Evolutionary conservation across 2,113 vertebrate genomes (phyloP), one percentile per base, ranked within the genome.

Genomic region (Myiozetetes cayanensis): DNA sequence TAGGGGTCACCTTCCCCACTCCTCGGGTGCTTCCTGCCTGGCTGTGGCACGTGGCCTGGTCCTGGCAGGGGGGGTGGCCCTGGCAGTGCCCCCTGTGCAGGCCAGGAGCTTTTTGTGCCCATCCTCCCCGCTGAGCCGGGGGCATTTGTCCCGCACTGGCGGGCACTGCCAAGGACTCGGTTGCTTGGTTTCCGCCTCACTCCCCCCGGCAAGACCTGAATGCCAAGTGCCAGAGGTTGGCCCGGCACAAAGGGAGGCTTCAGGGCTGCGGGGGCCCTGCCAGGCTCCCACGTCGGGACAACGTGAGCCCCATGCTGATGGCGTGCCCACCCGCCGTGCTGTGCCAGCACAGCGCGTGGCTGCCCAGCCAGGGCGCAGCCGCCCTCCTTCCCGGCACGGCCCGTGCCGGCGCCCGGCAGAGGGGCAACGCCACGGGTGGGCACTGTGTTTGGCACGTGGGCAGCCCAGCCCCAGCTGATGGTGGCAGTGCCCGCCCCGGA

Each of bases 111-210:
- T 76, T 94, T 93, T 96, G 96, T 97, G 93, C 83, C 73, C 3
- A 1, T 94, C 52, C 73, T 95, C 73, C 88, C 94, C 0, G n/a
- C 92, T 0, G n/a, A 91, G 95, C 87, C 1, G 2, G 89, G 92
- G 94, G 58, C 87, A 91, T 83, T 94, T 79, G 92, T 96, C 95
- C 92, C 1, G 11, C 14, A 0, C 67, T 62, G 73, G 53, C 21
- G 61, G 94, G 89, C 94, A 90, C 83, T 97, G 97, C 97, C 97
- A 97, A 97, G 90, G 93, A 93, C 72, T 94, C 2, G 33, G 95
- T 95, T 95, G 95, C 95, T 82, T 96, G 96, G 97, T 95, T 97
- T 96, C 96, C 19, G 35, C 86, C 92, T 92, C 58, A 3, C 61
- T 87, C 70, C 90, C 90, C 87, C 93, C 15, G 0, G 72, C 91